These are phyloP conservation scores for Nasonia oneida DNA, from an alignment of 2,888 invertebrate genomes.

Conservation along the genomic window DNA sequence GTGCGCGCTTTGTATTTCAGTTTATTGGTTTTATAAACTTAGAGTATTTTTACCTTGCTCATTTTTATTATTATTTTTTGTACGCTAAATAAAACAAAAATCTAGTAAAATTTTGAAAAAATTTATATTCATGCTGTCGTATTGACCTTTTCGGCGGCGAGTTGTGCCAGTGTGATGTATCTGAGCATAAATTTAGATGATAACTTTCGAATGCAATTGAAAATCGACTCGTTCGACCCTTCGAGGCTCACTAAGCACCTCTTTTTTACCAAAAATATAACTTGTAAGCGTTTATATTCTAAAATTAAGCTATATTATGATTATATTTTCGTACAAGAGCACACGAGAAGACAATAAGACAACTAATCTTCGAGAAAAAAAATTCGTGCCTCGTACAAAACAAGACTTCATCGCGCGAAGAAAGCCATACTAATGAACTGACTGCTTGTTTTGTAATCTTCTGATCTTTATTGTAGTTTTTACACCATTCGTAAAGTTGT, in stretches of 20 bases:
- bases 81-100: conserved; percentile 7
- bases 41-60: conserved; percentile 9
- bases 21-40: conserved; percentile 34
- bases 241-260: conserved; percentile 29
- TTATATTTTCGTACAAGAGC: conserved; percentile 41
- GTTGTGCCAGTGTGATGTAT: conserved; percentile 47
- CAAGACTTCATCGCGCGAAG: conserved; percentile 7
- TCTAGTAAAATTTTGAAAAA: conserved; percentile 45
- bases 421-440: conserved; percentile 41
- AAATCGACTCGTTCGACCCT: conserved; percentile 7
- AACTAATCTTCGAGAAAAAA: conserved; percentile 20
- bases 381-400: conserved; percentile 31
- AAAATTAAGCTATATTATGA: conserved; percentile 40
- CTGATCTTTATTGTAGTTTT: conserved; percentile 53
- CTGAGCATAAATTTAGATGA: conserved; percentile 39
- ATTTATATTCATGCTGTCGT: conserved; percentile 22
- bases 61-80: conserved; percentile 38
- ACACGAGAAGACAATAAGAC: conserved; percentile 49
- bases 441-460: conserved; percentile 58
- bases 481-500: conserved; percentile 53
- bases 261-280: conserved; percentile 48
- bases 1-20: conserved; percentile 25
- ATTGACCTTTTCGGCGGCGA: conserved; percentile 39
- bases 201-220: conserved; percentile 27
- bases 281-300: conserved; percentile 49